Conservation (phyloP, 2,888 invertebrate species). For the Luperina testacea region DNA sequence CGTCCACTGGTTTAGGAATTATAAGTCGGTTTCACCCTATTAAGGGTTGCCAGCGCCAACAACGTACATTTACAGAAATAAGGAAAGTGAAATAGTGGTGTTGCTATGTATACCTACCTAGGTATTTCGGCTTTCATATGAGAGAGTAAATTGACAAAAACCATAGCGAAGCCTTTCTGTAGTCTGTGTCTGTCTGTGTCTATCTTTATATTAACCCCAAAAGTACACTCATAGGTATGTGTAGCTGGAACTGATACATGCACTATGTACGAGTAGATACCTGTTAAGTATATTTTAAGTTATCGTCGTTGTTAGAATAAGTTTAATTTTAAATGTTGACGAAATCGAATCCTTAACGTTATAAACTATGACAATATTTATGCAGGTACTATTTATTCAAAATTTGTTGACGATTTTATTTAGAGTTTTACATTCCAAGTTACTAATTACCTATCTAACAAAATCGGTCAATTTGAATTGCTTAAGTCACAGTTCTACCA, state of each 20-base stretch:
- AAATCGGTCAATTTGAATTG: constrained; percentile 59
- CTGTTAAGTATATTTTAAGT: constrained; percentile 62
- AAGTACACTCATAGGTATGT: constrained; percentile 51
- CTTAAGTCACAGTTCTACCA: constrained; percentile 48
- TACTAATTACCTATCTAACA: constrained; percentile 30
- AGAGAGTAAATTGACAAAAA: background rate
- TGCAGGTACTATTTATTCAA: constrained; percentile 72
- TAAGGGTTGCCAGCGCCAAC: background rate
- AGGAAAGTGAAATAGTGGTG: background rate
- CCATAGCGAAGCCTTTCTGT: background rate
- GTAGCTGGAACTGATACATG: constrained; percentile 66
- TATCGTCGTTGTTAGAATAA: constrained; percentile 65
- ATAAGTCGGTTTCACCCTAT: background rate
- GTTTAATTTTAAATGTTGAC: constrained; percentile 61
- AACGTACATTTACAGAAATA: background rate
- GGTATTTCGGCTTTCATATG: background rate
- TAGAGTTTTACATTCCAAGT: constrained; percentile 36
- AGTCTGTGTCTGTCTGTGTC: no score
- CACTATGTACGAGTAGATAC: constrained; percentile 62
- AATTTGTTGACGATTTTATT: constrained; percentile 27
- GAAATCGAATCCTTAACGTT: constrained; percentile 62
- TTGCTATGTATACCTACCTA: background rate
- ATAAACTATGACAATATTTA: constrained; percentile 77
- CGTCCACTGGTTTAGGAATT: constrained; percentile 5
- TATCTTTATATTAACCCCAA: constrained; percentile 40